Percentiles rank a stretch among this genome's conserved stretches.
Evolutionary conservation across 2,888 invertebrate species (phyloP).

Genomic region (Ischnura elegans): DNA sequence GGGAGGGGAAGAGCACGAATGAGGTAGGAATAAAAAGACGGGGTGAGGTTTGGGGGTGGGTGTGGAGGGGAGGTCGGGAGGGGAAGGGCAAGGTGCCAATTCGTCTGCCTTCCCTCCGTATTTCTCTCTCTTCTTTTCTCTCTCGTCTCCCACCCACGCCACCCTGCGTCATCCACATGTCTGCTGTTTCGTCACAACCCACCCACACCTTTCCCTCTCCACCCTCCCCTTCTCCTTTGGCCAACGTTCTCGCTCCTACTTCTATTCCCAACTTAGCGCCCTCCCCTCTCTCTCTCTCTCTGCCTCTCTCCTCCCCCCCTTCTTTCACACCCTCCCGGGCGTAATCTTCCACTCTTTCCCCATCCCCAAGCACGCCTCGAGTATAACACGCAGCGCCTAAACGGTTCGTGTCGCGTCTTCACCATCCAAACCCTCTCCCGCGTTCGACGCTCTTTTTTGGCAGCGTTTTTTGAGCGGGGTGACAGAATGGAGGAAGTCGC

Average conservation of each 20-base stretch:
- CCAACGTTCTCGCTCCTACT: not conserved
- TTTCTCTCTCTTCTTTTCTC: not conserved
- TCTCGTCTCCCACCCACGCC: constrained; percentile 16
- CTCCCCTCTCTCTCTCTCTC: not conserved
- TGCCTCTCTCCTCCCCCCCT: not conserved
- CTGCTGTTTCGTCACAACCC: constrained; percentile 37
- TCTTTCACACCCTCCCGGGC: not conserved
- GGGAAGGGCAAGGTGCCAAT: constrained; percentile 56
- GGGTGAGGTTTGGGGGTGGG: not conserved
- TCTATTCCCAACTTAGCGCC: not conserved
- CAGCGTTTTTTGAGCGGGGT: not conserved
- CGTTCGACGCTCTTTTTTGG: not conserved
- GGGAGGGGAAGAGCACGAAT: not conserved
- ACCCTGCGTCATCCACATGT: constrained; percentile 54
- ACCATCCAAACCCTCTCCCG: no score
- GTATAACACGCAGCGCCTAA: not conserved
- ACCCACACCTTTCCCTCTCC: not conserved
- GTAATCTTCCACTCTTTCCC: no score
- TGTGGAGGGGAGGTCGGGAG: not conserved
- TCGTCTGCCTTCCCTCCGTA: constrained; percentile 44
- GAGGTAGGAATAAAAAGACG: not conserved
- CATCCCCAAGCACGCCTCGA: not conserved
- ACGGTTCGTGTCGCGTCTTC: not conserved
- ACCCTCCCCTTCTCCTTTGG: not conserved
- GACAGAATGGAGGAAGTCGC: not conserved